phyloP scores from a whole-genome alignment of 2,888 invertebrate genomes.

The Tetranychus truncatus region DNA sequence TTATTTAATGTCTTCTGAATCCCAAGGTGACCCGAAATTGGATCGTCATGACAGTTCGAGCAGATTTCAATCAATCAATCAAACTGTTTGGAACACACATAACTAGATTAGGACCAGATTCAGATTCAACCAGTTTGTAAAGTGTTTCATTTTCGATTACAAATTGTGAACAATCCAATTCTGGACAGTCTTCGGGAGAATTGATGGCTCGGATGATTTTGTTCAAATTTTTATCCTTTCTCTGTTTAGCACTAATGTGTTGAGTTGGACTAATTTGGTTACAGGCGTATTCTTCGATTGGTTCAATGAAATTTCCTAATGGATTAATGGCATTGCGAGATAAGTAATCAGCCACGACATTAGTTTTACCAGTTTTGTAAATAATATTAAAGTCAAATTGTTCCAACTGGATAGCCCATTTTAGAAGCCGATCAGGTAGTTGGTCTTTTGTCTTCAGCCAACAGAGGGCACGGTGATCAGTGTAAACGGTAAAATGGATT shows the following conservation, averaged over 20 bases:
- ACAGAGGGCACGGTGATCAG: constrained; percentile 14
- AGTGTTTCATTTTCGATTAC: not conserved
- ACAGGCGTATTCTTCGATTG: not conserved
- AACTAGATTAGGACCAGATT: constrained; percentile 5
- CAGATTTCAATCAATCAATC: not conserved
- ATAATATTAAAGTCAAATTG: not conserved
- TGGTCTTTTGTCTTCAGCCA: constrained; percentile 9
- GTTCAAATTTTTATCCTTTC: not conserved
- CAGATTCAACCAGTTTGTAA: not conserved
- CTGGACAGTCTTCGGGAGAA: not conserved
- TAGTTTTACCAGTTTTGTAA: not conserved
- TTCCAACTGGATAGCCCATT: constrained; percentile 7
- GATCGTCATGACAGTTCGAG: not conserved
- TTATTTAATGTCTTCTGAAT: not conserved
- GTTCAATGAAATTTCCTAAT: not conserved
- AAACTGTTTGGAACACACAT: not conserved
- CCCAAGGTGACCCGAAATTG: constrained; percentile 8
- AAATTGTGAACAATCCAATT: not conserved
- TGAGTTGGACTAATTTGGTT: not conserved
- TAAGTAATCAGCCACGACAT: constrained; percentile 11
- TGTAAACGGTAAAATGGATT: constrained; percentile 8
- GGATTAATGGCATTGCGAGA: not conserved
- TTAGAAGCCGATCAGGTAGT: not conserved
- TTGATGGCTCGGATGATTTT: not conserved
- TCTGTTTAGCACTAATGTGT: not conserved